Base-by-base conservation (phyloP, 2,888 invertebrate genomes). In the Dolomedes plantarius region DNA sequence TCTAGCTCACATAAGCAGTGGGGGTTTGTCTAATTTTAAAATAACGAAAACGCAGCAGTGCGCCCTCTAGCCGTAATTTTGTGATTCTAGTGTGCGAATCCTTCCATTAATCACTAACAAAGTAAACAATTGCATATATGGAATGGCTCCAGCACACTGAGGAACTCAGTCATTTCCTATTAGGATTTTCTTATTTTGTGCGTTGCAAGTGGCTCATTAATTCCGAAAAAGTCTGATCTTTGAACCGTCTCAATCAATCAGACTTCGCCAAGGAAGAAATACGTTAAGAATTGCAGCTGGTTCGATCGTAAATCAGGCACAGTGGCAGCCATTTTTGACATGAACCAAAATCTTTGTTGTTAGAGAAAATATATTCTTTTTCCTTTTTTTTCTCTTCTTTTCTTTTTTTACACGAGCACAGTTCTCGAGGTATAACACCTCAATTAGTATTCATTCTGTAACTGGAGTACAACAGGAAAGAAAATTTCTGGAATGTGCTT, bases 371-470 rank as follows among this genome's bases (percentile, higher is more conserved):
- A n/a, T n/a, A n/a, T n/a, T n/a, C n/a, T n/a, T n/a, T n/a, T n/a
- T n/a, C n/a, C n/a, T n/a, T n/a, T n/a, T n/a, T n/a, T n/a, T n/a
- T n/a, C n/a, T n/a, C 13, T 6, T 6, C 28, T 16, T 67, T n/a
- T 13, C 19, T 67, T 16, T n/a, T n/a, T n/a, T n/a, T n/a, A n/a
- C n/a, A n/a, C n/a, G n/a, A n/a, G n/a, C n/a, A n/a, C n/a, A n/a
- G n/a, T n/a, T n/a, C n/a, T n/a, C n/a, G n/a, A n/a, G 16, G 13
- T 19, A 50, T 28, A 23, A 71, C 72, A 50, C 74, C 68, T 74
- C 81, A 81, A 81, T 81, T 81, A 81, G 56, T 69, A 81, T 81
- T 36, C 81, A 74, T 56, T 41, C 36, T 68, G 67, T 64, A 27
- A 29, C 39, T 19, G 23, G 13, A 23, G 29, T n/a, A 28, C 62